Conservation (phyloP, 2,113 vertebrate genomes). For the Hemibagrus wyckioides region DNA sequence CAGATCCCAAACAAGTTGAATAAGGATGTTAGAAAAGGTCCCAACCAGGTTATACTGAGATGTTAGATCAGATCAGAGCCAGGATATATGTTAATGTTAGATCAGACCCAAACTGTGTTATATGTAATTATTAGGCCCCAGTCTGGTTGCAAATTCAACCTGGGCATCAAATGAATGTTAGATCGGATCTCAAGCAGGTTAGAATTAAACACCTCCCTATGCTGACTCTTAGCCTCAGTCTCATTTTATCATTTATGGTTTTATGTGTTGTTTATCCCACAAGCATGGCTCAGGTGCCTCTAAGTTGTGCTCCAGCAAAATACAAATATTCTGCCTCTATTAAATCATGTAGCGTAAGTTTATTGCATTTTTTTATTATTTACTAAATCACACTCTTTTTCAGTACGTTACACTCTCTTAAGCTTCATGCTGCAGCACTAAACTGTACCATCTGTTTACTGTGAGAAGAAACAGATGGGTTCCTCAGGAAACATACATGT, state of each 20-base stretch:
- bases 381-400: neutral
- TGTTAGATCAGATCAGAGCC: neutral
- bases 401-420: neutral
- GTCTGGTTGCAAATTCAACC: neutral
- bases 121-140: neutral
- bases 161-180: neutral
- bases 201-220: neutral
- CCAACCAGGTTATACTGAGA: neutral
- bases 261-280: neutral
- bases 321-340: neutral
- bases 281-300: neutral
- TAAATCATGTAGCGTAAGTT: neutral
- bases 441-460: neutral
- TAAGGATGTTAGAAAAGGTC: neutral
- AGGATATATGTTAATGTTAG: too few species aligned
- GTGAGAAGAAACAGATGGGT: neutral
- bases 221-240: constrained; percentile 1
- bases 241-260: too few species aligned
- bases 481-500: neutral
- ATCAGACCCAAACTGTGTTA: too few species aligned
- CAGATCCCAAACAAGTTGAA: too few species aligned
- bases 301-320: too few species aligned
- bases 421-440: neutral
- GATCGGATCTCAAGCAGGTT: neutral
- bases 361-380: neutral